Conservation (phyloP, 2,888 invertebrate species). For the Ashinkailepas kermadecensis region DNA sequence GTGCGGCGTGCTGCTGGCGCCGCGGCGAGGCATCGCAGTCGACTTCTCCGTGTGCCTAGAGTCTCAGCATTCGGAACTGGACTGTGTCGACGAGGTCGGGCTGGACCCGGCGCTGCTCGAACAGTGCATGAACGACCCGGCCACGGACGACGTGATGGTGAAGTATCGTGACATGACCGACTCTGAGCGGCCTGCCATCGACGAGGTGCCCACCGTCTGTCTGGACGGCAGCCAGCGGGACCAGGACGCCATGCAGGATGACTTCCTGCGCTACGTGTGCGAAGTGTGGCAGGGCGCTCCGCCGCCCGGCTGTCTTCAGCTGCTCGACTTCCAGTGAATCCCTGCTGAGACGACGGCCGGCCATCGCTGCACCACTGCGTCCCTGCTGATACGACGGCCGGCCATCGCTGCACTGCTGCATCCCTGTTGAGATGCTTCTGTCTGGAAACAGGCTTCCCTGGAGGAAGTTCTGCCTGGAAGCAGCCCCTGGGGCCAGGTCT, state of each 20-base stretch:
- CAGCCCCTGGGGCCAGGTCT: too few species aligned
- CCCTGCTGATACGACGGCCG: too few species aligned
- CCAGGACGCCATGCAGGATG: neutral
- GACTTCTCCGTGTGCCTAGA: slow-evolving; percentile 12
- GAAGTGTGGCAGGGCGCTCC: neutral
- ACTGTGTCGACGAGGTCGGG: neutral
- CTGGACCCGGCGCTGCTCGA: neutral
- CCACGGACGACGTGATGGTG: neutral
- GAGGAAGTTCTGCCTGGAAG: too few species aligned
- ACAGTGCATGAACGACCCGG: neutral
- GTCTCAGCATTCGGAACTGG: neutral
- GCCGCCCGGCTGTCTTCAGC: neutral
- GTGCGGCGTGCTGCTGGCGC: neutral
- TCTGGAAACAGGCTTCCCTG: too few species aligned
- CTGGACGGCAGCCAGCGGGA: neutral
- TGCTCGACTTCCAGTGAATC: neutral
- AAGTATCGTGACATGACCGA: neutral
- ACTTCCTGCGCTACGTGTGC: neutral
- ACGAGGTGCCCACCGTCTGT: slow-evolving; percentile 11
- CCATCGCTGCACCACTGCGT: too few species aligned
- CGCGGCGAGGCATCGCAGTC: neutral
- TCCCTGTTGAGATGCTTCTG: too few species aligned
- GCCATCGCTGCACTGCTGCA: too few species aligned
- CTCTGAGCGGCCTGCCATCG: neutral
- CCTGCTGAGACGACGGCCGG: too few species aligned